Conservation (phyloP, 1,140 invertebrate species). For the Euura saliciscinereae region DNA sequence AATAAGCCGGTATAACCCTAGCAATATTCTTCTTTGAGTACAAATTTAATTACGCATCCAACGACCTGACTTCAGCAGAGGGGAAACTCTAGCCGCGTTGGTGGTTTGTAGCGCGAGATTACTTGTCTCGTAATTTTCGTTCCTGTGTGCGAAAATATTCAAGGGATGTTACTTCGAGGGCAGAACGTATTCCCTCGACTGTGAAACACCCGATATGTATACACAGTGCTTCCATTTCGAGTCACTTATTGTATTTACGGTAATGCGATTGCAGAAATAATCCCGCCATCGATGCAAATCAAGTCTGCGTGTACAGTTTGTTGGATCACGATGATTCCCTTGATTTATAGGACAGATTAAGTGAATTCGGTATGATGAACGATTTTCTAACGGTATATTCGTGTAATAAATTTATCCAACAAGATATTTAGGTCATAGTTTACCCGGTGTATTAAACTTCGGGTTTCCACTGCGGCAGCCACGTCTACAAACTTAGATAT, state of each 20-base stretch:
- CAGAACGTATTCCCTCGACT: too few species aligned
- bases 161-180: too few species aligned
- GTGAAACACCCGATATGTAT: too few species aligned
- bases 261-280: too few species aligned
- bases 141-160: not conserved
- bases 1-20: not conserved
- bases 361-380: not conserved
- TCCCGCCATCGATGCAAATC: too few species aligned
- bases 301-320: not conserved
- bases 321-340: not conserved
- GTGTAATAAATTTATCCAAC: not conserved
- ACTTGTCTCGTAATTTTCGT: conserved; percentile 1
- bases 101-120: not conserved
- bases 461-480: not conserved
- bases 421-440: not conserved
- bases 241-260: too few species aligned
- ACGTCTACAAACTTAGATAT: not conserved
- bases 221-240: too few species aligned
- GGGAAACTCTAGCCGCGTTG: not conserved
- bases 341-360: not conserved
- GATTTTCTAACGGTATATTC: not conserved
- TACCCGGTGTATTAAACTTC: not conserved
- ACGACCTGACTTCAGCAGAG: conserved; percentile 2
- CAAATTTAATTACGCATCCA: conserved; percentile 7
- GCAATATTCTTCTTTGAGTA: conserved; percentile 7